phyloP scores from a whole-genome alignment of 2,888 invertebrate genomes.

The Callinectes sapidus region DNA sequence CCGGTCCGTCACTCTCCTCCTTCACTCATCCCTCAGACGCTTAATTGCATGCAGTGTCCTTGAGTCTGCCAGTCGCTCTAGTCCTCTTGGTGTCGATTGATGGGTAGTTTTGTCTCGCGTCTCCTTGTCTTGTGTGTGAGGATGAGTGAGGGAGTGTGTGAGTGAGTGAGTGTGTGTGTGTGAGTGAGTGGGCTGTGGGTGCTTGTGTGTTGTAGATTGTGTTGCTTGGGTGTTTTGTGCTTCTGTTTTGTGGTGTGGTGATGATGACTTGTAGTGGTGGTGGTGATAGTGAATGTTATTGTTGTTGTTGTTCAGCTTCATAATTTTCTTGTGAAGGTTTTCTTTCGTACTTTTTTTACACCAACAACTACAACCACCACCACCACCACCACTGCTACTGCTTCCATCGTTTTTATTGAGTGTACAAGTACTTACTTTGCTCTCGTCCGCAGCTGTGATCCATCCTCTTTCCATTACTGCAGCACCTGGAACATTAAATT shows the following conservation, averaged over 20 bases:
- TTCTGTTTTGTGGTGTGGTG: no score
- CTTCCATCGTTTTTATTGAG: not conserved
- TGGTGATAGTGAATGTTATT: not conserved
- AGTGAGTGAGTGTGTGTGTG: not conserved
- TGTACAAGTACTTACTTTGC: not conserved
- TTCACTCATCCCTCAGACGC: conserved; percentile 19
- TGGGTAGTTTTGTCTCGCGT: not conserved
- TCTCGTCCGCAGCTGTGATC: not conserved
- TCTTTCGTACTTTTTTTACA: not conserved
- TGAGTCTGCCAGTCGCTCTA: not conserved
- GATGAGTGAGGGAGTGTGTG: not conserved
- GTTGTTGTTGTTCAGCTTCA: not conserved
- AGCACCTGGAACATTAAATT: not conserved
- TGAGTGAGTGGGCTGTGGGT: not conserved
- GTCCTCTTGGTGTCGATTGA: not conserved
- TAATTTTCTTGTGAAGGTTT: not conserved
- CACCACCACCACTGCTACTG: not conserved
- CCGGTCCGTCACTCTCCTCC: not conserved
- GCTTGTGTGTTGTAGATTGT: no score
- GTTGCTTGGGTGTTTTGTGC: no score
- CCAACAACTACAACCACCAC: not conserved
- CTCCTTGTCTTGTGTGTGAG: not conserved
- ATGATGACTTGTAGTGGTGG: not conserved
- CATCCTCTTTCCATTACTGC: not conserved
- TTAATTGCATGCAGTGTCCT: conserved; percentile 3